These are phyloP conservation scores for Sthenelais limicola DNA, from an alignment of 2,888 invertebrate genomes.

Conservation along the genomic window DNA sequence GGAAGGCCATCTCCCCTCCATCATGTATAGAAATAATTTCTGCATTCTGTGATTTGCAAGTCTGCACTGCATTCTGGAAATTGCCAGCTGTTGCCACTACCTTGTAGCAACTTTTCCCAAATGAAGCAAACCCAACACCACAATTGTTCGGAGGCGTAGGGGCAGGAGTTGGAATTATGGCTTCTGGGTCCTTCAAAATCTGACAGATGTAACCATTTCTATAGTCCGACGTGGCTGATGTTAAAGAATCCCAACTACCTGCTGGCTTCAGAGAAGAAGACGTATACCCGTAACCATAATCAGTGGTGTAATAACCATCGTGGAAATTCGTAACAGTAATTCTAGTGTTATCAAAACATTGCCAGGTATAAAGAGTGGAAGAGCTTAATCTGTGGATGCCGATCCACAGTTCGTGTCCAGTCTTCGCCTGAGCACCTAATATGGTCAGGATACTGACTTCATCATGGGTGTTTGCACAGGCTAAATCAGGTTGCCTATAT, in stretches of 20 bases:
- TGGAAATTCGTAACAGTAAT: background rate
- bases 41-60: constrained; percentile 34
- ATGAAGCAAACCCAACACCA: background rate
- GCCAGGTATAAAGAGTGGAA: background rate
- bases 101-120: constrained; percentile 5
- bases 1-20: constrained; percentile 40
- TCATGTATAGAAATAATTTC: constrained; percentile 37
- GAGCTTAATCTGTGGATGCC: too few species aligned
- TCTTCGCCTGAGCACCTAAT: background rate
- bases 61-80: constrained; percentile 19
- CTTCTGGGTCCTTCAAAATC: background rate
- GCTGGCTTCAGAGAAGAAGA: background rate
- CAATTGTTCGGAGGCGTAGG: background rate
- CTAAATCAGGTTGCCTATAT: too few species aligned
- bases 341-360: background rate
- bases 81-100: background rate
- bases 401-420: too few species aligned
- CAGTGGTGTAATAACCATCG: background rate
- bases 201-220: constrained; percentile 10
- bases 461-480: background rate
- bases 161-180: background rate
- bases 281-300: background rate
- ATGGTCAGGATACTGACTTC: background rate
- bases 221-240: background rate
- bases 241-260: background rate